Evolutionary conservation across 1,140 invertebrate species (phyloP).

Genomic region (Maconellicoccus hirsutus): DNA sequence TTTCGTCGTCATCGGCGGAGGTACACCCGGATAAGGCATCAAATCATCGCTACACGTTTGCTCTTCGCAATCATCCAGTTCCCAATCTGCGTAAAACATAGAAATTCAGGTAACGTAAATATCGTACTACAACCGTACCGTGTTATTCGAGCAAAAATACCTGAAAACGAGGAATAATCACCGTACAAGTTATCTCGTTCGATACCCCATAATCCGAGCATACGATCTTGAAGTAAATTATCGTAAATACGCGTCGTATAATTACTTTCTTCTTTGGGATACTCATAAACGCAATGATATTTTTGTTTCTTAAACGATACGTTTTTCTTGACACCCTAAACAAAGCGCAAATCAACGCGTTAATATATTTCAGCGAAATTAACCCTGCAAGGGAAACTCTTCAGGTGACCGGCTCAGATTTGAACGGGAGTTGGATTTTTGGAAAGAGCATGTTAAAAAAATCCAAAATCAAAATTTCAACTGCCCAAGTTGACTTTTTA

Average conservation of each 20-base stretch:
- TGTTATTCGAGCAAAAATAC: not conserved
- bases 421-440: too few species aligned
- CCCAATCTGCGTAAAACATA: not conserved
- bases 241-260: not conserved
- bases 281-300: conserved; percentile 69
- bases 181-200: not conserved
- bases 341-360: not conserved
- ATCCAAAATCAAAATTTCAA: too few species aligned
- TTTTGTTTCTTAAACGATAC: conserved; percentile 72
- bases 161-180: conserved; percentile 8
- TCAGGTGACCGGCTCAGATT: too few species aligned
- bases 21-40: not conserved
- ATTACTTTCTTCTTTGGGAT: conserved; percentile 50
- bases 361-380: too few species aligned
- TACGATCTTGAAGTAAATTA: not conserved
- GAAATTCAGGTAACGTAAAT: not conserved
- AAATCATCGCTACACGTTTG: not conserved
- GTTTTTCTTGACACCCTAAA: conserved; percentile 42
- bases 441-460: too few species aligned
- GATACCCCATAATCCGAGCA: not conserved
- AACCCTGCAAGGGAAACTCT: too few species aligned
- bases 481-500: too few species aligned
- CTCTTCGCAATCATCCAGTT: conserved; percentile 13
- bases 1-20: not conserved
- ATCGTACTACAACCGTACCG: not conserved